phyloP scores from a whole-genome alignment of 2,113 vertebrate genomes.

The Elephas maximus region DNA sequence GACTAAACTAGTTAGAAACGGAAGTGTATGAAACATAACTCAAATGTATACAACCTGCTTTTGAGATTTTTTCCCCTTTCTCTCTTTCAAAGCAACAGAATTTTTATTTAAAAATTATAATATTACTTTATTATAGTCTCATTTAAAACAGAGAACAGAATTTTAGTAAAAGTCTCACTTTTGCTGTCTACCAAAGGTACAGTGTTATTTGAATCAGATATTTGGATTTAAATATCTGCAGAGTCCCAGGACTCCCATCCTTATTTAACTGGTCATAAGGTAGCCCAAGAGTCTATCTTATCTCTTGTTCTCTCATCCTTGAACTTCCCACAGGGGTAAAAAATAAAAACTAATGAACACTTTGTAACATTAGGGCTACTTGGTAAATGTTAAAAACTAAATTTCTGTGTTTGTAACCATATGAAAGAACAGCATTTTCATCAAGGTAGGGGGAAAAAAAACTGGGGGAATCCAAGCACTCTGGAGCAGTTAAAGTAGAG shows the following conservation, averaged over 20 bases:
- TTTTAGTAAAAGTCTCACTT: not conserved
- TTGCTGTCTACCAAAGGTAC: not conserved
- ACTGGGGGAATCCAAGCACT: not conserved
- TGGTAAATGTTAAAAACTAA: not conserved
- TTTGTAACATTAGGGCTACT: not conserved
- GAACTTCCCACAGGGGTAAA: not conserved
- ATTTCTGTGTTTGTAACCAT: not conserved
- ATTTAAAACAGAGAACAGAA: not conserved
- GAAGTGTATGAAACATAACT: not conserved
- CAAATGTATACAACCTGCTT: not conserved
- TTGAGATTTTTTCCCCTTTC: not conserved
- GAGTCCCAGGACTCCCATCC: not conserved
- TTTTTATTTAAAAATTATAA: slow-evolving; percentile 22
- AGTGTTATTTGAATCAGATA: not conserved
- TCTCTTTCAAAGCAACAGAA: not conserved
- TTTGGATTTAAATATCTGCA: not conserved
- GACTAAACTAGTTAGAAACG: not conserved
- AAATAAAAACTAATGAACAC: not conserved
- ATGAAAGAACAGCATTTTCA: slow-evolving; percentile 25
- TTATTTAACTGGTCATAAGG: not conserved
- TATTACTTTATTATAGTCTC: not conserved
- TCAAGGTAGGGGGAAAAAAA: not conserved
- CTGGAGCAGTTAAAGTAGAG: not conserved
- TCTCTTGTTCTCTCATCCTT: not conserved
- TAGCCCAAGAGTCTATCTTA: not conserved